Base-by-base conservation (phyloP, 2,113 vertebrate genomes). In the Cottus gobio region DNA sequence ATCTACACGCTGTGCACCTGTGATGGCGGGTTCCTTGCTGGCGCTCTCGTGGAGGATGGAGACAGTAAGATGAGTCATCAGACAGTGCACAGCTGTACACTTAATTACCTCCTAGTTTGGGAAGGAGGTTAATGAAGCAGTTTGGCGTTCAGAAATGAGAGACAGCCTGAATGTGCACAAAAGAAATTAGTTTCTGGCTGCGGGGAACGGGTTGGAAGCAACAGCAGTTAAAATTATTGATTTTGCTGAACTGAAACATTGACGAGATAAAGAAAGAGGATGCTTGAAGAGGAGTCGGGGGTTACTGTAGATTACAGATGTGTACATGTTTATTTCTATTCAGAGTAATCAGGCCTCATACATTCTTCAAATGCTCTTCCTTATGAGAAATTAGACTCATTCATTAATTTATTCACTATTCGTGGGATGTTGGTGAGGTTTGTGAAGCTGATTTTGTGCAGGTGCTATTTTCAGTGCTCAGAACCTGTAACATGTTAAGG, bases 101-200 rank as follows among this genome's bases (percentile, higher is more conserved):
- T 91, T 93, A 93, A 94, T 94, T 93, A 86, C 90, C 87, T 90
- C 79, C 85, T 86, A 86, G 89, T 86, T 91, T 79, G 79, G 78
- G 82, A 91, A 88, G 86, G 87, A 88, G 91, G 90, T 94, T 95
- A 93, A 94, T 95, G 93, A 93, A 93, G 92, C 90, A 75, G 87
- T 91, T 92, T 90, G 84, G 75, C 30, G 75, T 90, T 83, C 84
- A 88, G 82, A 84, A 87, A 87, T 78, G 85, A 88, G 80, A 89
- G 67, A 82, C 89, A 80, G 77, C 82, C 78, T 88, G 83, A 87
- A 90, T 89, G 90, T 87, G 83, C 87, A 92, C 90, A 93, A 94
- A 93, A 89, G 37, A 89, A 93, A 93, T 93, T 91, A 91, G 79
- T 83, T 87, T 85, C 76, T 89, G 79, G 85, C 87, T 84, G 80